phyloP scores from a whole-genome alignment of 1,140 invertebrate species.

The Drosophila bipectinata region DNA sequence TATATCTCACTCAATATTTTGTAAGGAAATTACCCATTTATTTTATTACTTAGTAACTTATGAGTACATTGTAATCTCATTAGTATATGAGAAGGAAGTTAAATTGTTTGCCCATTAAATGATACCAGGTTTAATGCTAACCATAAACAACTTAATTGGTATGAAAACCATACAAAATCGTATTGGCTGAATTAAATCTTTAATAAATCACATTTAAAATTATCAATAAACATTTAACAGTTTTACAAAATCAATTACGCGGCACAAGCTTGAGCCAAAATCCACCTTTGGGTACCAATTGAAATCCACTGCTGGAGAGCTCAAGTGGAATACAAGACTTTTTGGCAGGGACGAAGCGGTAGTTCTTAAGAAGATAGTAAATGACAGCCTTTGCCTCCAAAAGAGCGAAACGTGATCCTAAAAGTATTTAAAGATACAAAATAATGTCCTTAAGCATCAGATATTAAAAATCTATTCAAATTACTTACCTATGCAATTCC shows the following conservation, averaged over 20 bases:
- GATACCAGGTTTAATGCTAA: no score
- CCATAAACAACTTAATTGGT: no score
- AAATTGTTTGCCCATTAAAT: no score
- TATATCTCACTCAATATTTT: no score
- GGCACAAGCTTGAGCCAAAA: slow-evolving; percentile 72
- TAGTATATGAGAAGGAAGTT: no score
- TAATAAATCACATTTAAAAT: neutral
- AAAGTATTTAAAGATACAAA: neutral
- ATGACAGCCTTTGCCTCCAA: slow-evolving; percentile 84
- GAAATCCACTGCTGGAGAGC: slow-evolving; percentile 47
- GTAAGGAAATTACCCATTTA: no score
- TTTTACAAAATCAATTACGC: slow-evolving; percentile 37
- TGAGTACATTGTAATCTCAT: no score
- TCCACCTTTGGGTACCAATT: slow-evolving; percentile 65
- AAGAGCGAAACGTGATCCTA: slow-evolving; percentile 84
- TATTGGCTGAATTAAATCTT: neutral
- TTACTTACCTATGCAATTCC: slow-evolving; percentile 86
- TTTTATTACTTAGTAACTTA: no score
- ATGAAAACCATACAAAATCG: no score
- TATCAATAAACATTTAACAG: neutral
- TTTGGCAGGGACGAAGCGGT: slow-evolving; percentile 65
- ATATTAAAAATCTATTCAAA: no score
- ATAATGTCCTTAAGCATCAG: neutral
- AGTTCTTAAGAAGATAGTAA: slow-evolving; percentile 71
- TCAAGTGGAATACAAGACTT: slow-evolving; percentile 78